Base-by-base conservation (phyloP, 2,113 vertebrate genomes). In the Lucifuga dentata region DNA sequence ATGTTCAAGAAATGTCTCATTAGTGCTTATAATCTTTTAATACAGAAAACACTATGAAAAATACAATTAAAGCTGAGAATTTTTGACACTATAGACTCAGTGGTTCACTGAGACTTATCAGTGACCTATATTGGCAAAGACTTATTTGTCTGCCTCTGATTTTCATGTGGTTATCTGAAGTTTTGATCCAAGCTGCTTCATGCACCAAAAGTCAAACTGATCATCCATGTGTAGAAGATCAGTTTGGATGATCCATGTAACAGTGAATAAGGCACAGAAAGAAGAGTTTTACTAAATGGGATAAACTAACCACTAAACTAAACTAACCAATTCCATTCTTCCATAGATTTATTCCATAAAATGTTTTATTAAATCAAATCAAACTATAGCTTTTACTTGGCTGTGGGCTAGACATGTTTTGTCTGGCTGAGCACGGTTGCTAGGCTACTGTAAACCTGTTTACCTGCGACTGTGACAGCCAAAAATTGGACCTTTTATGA, bases 111-210 rank as follows among this genome's bases (percentile, higher is more conserved):
- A 66, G 23, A n/a, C 24, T 21, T 41, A 50, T 63, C 33, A 29
- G 12, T 71, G 72, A 74, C 80, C 64, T 73, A 51, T 46, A 69
- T 77, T 55, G 3, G 32, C n/a, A 40, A 53, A 23, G 53, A 75
- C 5, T 72, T 33, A 78, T 74, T 77, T 66, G 13, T 41, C 46
- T 55, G 40, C 9, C 20, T 71, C 35, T 63, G 51, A 78, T 69
- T 45, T 40, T 29, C 40, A 51, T 40, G 11, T 72, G 32, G 57
- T 81, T 73, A 51, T 70, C 46, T 21, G 41, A 60, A 9, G 11
- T 72, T 86, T 74, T 73, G 61, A 87, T 78, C 66, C 11, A 45
- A 49, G 53, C 70, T 9, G 49, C 41, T 39, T 10, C 3, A 13
- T 51, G 36, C 58, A 41, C 39, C 49, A 60, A 48, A 78, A 59